phyloP scores from a whole-genome alignment of 2,888 invertebrate species.

The Ophioninae sp. region DNA sequence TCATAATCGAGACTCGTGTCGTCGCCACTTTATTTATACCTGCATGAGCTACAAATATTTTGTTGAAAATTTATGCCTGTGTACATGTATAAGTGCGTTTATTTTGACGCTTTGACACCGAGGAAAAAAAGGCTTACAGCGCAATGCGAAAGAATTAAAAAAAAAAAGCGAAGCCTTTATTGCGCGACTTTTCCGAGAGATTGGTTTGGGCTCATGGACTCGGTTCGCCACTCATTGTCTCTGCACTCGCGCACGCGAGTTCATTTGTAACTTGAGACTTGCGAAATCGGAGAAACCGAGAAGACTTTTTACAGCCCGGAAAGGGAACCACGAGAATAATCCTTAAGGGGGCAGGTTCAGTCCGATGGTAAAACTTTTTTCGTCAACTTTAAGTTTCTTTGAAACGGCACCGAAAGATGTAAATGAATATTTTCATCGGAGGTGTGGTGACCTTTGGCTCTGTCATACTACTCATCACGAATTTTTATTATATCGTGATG shows the following conservation, averaged over 20 bases:
- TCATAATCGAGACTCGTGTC: constrained; percentile 31
- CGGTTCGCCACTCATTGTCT: constrained; percentile 46
- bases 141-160: constrained; percentile 19
- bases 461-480: too few species aligned
- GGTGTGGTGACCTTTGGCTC: too few species aligned
- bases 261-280: constrained; percentile 26
- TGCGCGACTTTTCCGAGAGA: constrained; percentile 48
- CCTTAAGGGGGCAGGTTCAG: neutral
- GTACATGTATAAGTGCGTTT: neutral
- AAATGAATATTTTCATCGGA: too few species aligned
- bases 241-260: constrained; percentile 47
- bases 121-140: constrained; percentile 47
- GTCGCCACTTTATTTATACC: constrained; percentile 2
- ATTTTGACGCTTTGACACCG: constrained; percentile 39
- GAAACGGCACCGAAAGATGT: too few species aligned
- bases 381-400: too few species aligned
- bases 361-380: neutral
- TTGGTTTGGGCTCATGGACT: constrained; percentile 42
- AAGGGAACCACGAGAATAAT: neutral
- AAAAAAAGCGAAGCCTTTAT: constrained; percentile 44
- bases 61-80: neutral
- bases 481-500: too few species aligned
- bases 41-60: neutral
- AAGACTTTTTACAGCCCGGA: neutral
- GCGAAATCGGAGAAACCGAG: constrained; percentile 22